Evolutionary conservation across 2,888 invertebrate species (phyloP).

Genomic region (Drosophila birchii): DNA sequence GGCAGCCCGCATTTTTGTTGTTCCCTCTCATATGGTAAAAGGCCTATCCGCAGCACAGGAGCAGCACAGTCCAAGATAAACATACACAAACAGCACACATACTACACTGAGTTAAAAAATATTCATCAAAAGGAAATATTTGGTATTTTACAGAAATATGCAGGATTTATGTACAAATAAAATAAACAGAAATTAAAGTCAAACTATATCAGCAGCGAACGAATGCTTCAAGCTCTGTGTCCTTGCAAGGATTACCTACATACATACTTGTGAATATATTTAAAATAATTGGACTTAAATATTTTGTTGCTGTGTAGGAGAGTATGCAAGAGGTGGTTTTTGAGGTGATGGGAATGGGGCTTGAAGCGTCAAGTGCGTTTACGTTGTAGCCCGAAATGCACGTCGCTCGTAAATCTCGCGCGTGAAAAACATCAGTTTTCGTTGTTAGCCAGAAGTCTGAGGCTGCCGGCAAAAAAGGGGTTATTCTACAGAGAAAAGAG

Average conservation of each 20-base stretch:
- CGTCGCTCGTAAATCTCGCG: constrained; percentile 75
- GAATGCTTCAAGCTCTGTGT: background rate
- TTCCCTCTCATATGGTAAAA: constrained; percentile 63
- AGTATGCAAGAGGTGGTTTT: constrained; percentile 3
- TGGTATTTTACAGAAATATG: background rate
- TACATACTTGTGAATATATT: background rate
- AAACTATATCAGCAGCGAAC: background rate
- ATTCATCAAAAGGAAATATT: background rate
- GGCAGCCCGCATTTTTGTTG: constrained; percentile 76
- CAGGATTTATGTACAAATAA: too few relatives aligned
- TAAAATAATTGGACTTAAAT: background rate
- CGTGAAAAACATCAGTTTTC: constrained; percentile 76
- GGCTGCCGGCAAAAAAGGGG: constrained; percentile 20
- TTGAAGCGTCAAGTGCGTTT: constrained; percentile 64
- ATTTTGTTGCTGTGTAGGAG: constrained; percentile 1
- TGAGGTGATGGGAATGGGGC: constrained; percentile 1
- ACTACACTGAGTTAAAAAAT: constrained; percentile 7
- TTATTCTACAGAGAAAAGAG: constrained; percentile 10
- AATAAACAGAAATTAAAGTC: background rate
- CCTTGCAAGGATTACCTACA: background rate
- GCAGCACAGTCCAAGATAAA: constrained; percentile 67
- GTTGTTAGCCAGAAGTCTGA: constrained; percentile 44
- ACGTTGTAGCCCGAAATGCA: constrained; percentile 71
- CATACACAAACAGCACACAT: constrained; percentile 44
- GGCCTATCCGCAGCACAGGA: constrained; percentile 42